These are phyloP conservation scores for Calliphora vicina DNA, from an alignment of 1,140 invertebrate species.

Conservation along the genomic window DNA sequence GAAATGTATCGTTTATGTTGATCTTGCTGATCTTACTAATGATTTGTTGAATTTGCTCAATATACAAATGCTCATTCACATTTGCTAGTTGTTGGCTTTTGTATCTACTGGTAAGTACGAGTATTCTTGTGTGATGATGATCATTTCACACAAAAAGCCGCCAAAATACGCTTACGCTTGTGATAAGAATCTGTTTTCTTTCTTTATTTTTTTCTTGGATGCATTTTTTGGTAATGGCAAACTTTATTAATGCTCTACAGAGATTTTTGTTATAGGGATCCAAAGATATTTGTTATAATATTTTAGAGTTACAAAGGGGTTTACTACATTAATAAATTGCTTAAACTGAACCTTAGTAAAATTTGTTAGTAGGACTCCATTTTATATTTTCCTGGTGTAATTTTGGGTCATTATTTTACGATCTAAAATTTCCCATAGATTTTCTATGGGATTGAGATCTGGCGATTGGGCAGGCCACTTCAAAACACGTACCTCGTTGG, in stretches of 20 bases:
- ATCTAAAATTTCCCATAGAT: too few species aligned
- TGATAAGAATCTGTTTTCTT: conserved; percentile 27
- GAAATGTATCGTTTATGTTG: conserved; percentile 22
- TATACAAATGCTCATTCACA: neutral
- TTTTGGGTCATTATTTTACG: too few species aligned
- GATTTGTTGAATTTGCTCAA: conserved; percentile 31
- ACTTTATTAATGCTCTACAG: neutral
- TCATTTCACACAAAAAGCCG: conserved; percentile 24
- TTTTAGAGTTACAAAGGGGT: too few species aligned
- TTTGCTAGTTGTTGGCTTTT: neutral
- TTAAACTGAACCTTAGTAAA: too few species aligned
- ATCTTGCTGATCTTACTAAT: conserved; percentile 27
- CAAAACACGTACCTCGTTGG: too few species aligned
- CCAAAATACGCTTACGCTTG: conserved; percentile 28
- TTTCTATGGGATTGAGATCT: too few species aligned
- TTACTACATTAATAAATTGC: too few species aligned
- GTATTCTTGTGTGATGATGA: neutral
- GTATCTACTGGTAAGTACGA: neutral
- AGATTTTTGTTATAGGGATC: too few species aligned
- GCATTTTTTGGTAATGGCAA: neutral
- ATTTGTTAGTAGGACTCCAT: too few species aligned
- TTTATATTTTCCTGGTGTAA: too few species aligned
- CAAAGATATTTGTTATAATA: too few species aligned
- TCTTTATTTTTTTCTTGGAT: neutral
- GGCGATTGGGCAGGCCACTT: too few species aligned